These are phyloP conservation scores for Bufo gargarizans DNA, from an alignment of 2,113 vertebrate species.

Conservation along the genomic window DNA sequence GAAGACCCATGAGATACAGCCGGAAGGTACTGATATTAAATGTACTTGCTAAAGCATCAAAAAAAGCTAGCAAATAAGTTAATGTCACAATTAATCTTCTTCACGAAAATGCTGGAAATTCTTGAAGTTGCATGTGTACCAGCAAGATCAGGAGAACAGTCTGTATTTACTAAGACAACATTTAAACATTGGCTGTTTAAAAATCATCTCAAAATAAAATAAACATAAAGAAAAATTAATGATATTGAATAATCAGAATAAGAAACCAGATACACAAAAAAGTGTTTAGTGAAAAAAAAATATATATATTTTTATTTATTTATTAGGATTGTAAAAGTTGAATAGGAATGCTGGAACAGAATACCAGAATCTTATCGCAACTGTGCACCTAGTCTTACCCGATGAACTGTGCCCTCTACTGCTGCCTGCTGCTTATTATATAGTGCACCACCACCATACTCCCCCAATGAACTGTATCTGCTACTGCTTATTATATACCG, in stretches of 20 bases:
- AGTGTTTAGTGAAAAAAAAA: too few relatives aligned
- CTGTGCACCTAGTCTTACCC: too few relatives aligned
- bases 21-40: slow-evolving; percentile 39
- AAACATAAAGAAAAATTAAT: background rate
- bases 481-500: too few relatives aligned
- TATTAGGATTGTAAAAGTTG: too few relatives aligned
- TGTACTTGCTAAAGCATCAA: slow-evolving; percentile 5
- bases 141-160: background rate
- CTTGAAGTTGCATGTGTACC: background rate
- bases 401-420: too few relatives aligned
- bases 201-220: background rate
- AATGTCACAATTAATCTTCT: slow-evolving; percentile 11
- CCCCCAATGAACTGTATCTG: too few relatives aligned
- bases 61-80: slow-evolving; percentile 6
- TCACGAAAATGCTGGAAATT: background rate
- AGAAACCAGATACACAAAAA: background rate
- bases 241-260: background rate
- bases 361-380: too few relatives aligned
- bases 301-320: too few relatives aligned
- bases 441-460: too few relatives aligned
- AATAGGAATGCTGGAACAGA: too few relatives aligned
- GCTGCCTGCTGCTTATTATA: too few relatives aligned
- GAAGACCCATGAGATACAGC: slow-evolving; percentile 42
- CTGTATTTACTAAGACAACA: background rate
- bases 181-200: background rate